Base-by-base conservation (phyloP, 2,888 invertebrate genomes). In the Scelioninae gen. 2 region DNA sequence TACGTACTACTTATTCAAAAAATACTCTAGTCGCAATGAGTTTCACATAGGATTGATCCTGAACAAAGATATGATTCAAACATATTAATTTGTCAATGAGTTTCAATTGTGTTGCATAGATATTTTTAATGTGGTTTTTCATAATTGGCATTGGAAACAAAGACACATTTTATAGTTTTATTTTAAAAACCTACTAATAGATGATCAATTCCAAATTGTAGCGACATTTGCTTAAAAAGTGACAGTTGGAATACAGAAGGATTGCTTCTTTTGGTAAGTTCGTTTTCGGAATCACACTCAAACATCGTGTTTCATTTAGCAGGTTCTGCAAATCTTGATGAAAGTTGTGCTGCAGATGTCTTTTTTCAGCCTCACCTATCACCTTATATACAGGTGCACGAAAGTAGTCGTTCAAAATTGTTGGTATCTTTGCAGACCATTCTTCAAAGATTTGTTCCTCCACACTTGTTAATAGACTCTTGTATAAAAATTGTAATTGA, bases 241-340 rank as follows among this genome's bases (percentile, higher is more conserved):
- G 92, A 77, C 91, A 90, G 63, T 91, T 89, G 0, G 87, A 88
- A 80, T 91, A 94, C 39, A 96, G 87, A 15, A 89, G 89, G 10
- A 88, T 77, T 0, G 92, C 92, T 55, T 90, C 90, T 0, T 87
- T 81, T 0, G 91, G 91, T 67, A 94, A 87, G 18, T 91, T 89
- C 68, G 90, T 90, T 75, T 89, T 89, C 0, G 90, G 89, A 79
- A 91, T 89, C 58, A 90, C 90, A 0, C 71, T 57, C 87, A 96
- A 88, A 80, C 95, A 95, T 65, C 92, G 92, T 28, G 94, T 92
- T 87, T 97, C 96, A 57, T 92, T 90, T n/a, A 97, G 85, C 11
- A 94, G 88, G 76, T 91, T 90, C 41, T 89, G 90, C 37, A 97
- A 87, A 86, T 92, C 90, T 0, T 88, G 86, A 77, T 91, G 90